These are phyloP conservation scores for Hemibagrus guttatus DNA, from an alignment of 2,797 vertebrate species.

Conservation along the genomic window DNA sequence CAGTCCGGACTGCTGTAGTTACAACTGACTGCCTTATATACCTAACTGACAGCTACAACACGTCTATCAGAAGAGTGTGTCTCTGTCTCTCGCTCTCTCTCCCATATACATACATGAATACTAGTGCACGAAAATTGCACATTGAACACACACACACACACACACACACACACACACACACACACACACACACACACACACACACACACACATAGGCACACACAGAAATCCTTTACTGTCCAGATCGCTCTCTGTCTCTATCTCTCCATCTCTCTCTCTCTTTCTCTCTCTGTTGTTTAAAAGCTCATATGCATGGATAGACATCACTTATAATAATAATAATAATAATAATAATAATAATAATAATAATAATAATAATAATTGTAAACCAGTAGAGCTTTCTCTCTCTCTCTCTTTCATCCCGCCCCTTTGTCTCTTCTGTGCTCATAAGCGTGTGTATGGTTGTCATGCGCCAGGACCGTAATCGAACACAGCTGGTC, in stretches of 20 bases:
- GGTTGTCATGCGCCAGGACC: constrained; percentile 71
- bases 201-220: neutral
- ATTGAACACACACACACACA: neutral
- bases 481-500: constrained; percentile 79
- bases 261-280: no score
- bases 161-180: neutral
- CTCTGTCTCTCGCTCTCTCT: neutral
- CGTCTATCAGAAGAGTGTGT: neutral
- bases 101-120: neutral
- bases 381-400: neutral
- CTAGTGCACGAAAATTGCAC: neutral
- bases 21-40: constrained; percentile 63
- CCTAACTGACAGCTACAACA: constrained; percentile 52
- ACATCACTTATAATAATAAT: no score
- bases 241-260: no score
- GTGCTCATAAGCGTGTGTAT: constrained; percentile 75
- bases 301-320: no score
- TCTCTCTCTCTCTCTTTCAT: constrained; percentile 17
- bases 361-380: no score
- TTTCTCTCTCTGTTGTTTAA: neutral
- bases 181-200: neutral
- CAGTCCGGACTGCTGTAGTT: constrained; percentile 69
- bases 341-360: no score
- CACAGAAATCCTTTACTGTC: neutral
- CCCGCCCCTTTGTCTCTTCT: constrained; percentile 7